Evolutionary conservation across 2,888 invertebrate species (phyloP), one percentile per base, ranked within the genome.

Genomic region (Arrhopalites spinosus): DNA sequence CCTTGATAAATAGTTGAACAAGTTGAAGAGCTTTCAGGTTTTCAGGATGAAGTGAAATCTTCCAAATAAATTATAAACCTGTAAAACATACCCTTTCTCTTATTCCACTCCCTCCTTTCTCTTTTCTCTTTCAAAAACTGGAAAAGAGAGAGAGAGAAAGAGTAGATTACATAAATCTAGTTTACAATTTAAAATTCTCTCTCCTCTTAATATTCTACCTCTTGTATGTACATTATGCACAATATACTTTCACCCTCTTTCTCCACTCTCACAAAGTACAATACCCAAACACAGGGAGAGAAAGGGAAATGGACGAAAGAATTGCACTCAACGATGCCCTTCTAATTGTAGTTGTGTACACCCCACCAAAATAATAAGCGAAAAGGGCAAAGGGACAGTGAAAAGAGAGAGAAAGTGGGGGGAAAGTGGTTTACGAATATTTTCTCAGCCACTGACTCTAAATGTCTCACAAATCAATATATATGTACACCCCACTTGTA

Each of bases 401-500:
- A 50, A 68, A 17, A 50, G 68, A 43, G 23, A 47, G n/a, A 27
- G 30, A 27, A 53, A 1, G 30, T 13, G 53, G 53, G 43, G n/a
- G 36, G 66, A 20, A 66, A 66, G 43, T 36, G 66, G 27, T 59
- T 66, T 70, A 59, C 70, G 59, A 70, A 70, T 70, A 70, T 70
- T 70, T 70, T 59, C 70, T 59, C 59, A 70, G 56, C 43, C 59
- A 30, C 27, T 70, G 70, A 70, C 59, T 70, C 70, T 50, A 70
- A 70, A 56, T 59, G 70, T 70, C 70, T 70, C 70, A 56, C 56
- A 59, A 70, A 70, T 70, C 70, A 70, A 70, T 70, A 66, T 59
- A 59, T 20, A 11, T n/a, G n/a, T n/a, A n/a, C n/a, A n/a, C n/a
- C n/a, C n/a, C n/a, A n/a, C n/a, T n/a, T 53, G 15, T 53, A 56